A percentile compares a stretch with the other conserved stretches of the same genome.
These are phyloP conservation scores for Crioceris asparagi DNA, from an alignment of 2,888 invertebrate species.

Conservation along the genomic window DNA sequence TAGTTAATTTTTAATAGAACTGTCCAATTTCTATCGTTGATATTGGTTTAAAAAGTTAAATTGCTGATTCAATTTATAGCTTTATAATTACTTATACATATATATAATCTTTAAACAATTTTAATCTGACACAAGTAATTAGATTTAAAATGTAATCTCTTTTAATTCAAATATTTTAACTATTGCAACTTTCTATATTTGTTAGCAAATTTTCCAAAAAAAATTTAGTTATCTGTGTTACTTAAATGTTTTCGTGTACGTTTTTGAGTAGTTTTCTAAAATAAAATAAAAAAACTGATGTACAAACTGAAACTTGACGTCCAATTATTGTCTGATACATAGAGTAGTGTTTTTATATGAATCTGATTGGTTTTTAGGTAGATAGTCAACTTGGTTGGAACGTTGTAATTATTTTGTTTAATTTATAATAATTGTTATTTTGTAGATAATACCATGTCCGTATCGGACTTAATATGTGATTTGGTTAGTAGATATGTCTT, in stretches of 20 bases:
- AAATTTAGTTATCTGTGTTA: slow-evolving; percentile 12
- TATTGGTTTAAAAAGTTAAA: no score
- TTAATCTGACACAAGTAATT: no score
- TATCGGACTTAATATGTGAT: slow-evolving; percentile 31
- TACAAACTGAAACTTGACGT: slow-evolving; percentile 25
- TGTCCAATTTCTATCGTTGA: no score
- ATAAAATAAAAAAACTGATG: slow-evolving; percentile 11
- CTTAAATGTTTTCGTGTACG: slow-evolving; percentile 11
- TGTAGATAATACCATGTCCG: slow-evolving; percentile 29
- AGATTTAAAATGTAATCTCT: no score
- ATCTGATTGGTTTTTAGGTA: slow-evolving; percentile 1
- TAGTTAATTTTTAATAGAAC: no score
- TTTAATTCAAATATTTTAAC: no score
- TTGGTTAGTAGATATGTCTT: slow-evolving; percentile 28
- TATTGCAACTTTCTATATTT: no score
- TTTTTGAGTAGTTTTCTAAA: slow-evolving; percentile 10
- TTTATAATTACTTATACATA: no score
- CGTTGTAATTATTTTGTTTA: slow-evolving; percentile 10
- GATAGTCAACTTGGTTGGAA: slow-evolving; percentile 2
- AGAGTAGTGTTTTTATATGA: slow-evolving; percentile 13
- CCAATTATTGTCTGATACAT: slow-evolving; percentile 19
- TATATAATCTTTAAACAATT: no score
- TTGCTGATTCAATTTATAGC: no score
- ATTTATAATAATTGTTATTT: slow-evolving; percentile 18
- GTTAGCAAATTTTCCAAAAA: slow-evolving; percentile 7